phyloP scores from a whole-genome alignment of 1,140 invertebrate species.

The Diabrotica virgifera region DNA sequence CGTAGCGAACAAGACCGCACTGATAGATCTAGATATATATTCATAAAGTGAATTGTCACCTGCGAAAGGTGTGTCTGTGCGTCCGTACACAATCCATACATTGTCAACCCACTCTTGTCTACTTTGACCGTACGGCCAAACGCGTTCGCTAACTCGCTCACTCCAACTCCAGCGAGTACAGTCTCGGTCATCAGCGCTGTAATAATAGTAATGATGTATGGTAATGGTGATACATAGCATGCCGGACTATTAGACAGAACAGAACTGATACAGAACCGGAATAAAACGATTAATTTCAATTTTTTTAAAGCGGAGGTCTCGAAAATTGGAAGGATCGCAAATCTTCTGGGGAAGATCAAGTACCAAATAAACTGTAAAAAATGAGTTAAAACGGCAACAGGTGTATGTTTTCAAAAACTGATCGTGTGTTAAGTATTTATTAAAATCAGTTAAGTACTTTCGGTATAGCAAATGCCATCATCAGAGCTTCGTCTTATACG shows the following conservation, averaged over 20 bases:
- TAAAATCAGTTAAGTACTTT: no score
- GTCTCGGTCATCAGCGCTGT: conserved; percentile 15
- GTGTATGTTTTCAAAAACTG: no score
- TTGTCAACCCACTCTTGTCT: conserved; percentile 21
- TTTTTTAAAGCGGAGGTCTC: no score
- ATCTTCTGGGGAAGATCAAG: no score
- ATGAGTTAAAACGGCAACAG: no score
- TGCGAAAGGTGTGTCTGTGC: conserved; percentile 18
- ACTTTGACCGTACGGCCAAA: background rate
- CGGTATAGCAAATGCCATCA: no score
- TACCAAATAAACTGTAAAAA: no score
- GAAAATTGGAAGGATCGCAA: no score
- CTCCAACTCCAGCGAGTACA: conserved; percentile 17
- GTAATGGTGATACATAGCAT: conserved; percentile 20
- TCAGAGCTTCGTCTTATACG: no score
- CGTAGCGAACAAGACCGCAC: background rate
- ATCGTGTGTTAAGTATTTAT: no score
- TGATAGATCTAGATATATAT: conserved; percentile 9
- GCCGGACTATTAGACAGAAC: background rate
- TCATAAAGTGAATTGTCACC: conserved; percentile 24
- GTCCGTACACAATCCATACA: conserved; percentile 20
- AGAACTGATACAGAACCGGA: background rate
- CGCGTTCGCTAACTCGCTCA: background rate
- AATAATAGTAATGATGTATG: conserved; percentile 24
- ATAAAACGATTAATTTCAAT: background rate